Base-by-base conservation (phyloP, 2,888 invertebrate species). In the Synergus gifuensis region DNA sequence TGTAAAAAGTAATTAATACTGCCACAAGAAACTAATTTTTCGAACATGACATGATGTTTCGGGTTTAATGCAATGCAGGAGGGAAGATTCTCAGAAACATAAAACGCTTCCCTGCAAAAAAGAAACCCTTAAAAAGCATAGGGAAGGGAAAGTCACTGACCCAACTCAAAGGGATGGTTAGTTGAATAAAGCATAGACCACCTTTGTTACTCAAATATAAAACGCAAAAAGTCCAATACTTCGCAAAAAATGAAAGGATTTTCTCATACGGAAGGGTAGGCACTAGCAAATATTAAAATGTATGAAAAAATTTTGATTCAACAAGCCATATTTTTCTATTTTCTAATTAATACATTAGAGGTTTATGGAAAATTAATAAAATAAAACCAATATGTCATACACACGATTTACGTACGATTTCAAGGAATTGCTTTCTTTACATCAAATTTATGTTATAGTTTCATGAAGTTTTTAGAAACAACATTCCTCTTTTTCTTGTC, bases 111-210 rank as follows among this genome's bases (percentile, higher is more conserved):
- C 46, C 22, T 2, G 67, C 18, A 67, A 67, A 67, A 67, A 67
- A 46, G 67, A 67, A 67, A 46, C 67, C 46, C 67, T 46, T 67
- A 46, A 67, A 67, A 67, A 67, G 67, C 67, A 46, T 22, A 67
- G 67, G 46, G 67, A 67, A 67, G 46, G 46, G 22, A 22, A 67
- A 67, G 67, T 67, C 67, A 67, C 67, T 67, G 67, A 67, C 69
- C 69, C 28, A 69, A 49, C 69, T 69, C 69, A 69, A 49, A 69
- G 69, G 69, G 46, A 49, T 22, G 69, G 16, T 69, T 69, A 69
- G 69, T 69, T 69, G 69, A 69, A 69, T 69, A 49, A 49, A 69
- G 49, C 49, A 69, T 69, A 69, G 46, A 49, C 28, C 46, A 49
- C 49, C 46, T 49, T 69, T 69, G 49, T 49, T 28, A 69, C 69